Percentiles rank a stretch among this genome's conserved stretches.
These are phyloP conservation scores for Whitmania pigra DNA, from an alignment of 1,140 invertebrate genomes.

Conservation along the genomic window DNA sequence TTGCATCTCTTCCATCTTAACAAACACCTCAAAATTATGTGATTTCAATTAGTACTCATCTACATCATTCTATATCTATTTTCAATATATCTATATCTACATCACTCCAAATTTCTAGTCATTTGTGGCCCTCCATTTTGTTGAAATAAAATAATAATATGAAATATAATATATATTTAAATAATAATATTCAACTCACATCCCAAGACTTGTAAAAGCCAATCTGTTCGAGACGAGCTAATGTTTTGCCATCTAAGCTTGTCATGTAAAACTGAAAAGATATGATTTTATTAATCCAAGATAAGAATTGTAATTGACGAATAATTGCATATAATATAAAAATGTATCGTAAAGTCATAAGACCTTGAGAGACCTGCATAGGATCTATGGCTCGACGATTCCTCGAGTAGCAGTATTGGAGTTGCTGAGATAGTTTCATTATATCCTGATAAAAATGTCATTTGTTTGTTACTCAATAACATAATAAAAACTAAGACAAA, in stretches of 20 bases:
- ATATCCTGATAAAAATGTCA: conserved; percentile 51
- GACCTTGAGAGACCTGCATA: conserved; percentile 44
- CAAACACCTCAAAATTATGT: too few species aligned
- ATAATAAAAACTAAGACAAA: conserved; percentile 9
- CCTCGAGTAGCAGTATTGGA: conserved; percentile 77
- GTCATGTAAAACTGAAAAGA: conserved; percentile 62
- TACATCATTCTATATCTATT: too few species aligned
- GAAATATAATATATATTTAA: too few species aligned
- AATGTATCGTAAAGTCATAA: neutral
- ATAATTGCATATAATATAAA: conserved; percentile 1
- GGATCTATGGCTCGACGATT: conserved; percentile 71
- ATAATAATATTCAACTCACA: conserved; percentile 45
- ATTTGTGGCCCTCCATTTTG: too few species aligned
- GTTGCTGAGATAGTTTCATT: conserved; percentile 79
- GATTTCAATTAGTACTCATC: too few species aligned
- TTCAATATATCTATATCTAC: too few species aligned
- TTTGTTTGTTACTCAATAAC: conserved; percentile 19
- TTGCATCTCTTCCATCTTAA: too few species aligned
- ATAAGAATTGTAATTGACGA: conserved; percentile 10
- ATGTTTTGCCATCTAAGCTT: conserved; percentile 60
- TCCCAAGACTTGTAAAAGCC: conserved; percentile 88
- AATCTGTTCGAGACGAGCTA: conserved; percentile 58
- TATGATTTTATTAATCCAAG: neutral
- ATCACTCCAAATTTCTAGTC: too few species aligned
- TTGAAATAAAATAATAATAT: neutral